These are phyloP conservation scores for Hyles lineata DNA, from an alignment of 2,888 invertebrate species.

Conservation along the genomic window DNA sequence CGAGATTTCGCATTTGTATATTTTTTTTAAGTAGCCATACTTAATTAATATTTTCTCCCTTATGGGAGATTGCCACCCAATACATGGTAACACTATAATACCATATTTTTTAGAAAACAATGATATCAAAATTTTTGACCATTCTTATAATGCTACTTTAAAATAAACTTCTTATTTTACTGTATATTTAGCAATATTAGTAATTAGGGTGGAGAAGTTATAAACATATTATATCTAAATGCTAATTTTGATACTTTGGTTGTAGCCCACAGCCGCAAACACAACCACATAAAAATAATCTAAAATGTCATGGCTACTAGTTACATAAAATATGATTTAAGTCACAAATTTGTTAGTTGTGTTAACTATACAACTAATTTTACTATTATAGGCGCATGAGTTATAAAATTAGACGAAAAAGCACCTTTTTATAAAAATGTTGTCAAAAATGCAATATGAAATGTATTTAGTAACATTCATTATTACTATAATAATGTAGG, in stretches of 20 bases:
- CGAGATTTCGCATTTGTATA: not conserved
- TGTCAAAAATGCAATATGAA: not conserved
- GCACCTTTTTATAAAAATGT: not conserved
- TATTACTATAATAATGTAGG: constrained; percentile 1
- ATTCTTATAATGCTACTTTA: not conserved
- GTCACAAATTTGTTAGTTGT: constrained; percentile 1
- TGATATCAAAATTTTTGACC: not conserved
- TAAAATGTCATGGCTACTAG: constrained; percentile 23
- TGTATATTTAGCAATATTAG: not conserved
- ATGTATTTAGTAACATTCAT: not conserved
- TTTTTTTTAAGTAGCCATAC: constrained; percentile 16
- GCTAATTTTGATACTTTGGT: constrained; percentile 24
- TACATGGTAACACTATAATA: not conserved
- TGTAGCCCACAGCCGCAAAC: constrained; percentile 25
- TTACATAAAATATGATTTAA: not conserved
- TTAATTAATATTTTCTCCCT: constrained; percentile 4
- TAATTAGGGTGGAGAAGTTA: not conserved
- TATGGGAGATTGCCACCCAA: constrained; percentile 5
- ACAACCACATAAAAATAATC: constrained; percentile 14
- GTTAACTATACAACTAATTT: not conserved
- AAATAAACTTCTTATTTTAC: not conserved
- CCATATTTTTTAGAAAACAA: not conserved
- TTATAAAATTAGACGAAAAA: constrained; percentile 6
- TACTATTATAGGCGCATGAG: not conserved
- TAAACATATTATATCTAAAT: not conserved